Conservation (phyloP, 2,797 vertebrate species). For the Paguma larvata region DNA sequence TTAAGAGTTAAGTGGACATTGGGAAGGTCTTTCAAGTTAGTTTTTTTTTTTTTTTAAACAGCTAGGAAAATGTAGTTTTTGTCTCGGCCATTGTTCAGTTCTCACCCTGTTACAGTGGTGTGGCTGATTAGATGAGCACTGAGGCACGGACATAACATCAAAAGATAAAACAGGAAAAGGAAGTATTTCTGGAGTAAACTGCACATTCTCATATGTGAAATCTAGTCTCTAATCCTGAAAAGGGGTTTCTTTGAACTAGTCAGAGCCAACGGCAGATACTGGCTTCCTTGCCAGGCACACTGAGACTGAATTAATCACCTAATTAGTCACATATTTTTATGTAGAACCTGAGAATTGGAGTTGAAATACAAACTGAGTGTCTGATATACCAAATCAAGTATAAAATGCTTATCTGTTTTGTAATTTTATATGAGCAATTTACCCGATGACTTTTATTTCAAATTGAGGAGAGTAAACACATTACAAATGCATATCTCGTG, state of each 20-base stretch:
- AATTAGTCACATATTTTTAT: conserved; percentile 76
- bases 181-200: conserved; percentile 23
- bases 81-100: conserved; percentile 49
- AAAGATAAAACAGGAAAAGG: conserved; percentile 41
- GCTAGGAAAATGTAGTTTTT: conserved; percentile 54
- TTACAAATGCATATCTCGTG: background rate
- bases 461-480: background rate
- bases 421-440: conserved; percentile 51
- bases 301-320: conserved; percentile 51
- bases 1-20: conserved; percentile 57
- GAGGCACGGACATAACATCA: conserved; percentile 45
- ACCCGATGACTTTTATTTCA: conserved; percentile 34
- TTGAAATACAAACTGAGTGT: conserved; percentile 64
- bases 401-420: background rate
- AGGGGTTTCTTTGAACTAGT: conserved; percentile 56
- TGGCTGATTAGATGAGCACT: conserved; percentile 57
- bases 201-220: background rate
- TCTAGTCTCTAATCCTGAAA: background rate
- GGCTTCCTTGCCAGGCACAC: conserved; percentile 15
- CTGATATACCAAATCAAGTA: conserved; percentile 62
- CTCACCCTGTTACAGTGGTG: conserved; percentile 43
- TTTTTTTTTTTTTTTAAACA: background rate
- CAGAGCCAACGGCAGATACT: background rate
- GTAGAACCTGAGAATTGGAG: conserved; percentile 61
- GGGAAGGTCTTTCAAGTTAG: background rate